Evolutionary conservation across 2,113 vertebrate genomes (phyloP), one percentile per base, ranked within the genome.

Genomic region (Holacanthus passer): DNA sequence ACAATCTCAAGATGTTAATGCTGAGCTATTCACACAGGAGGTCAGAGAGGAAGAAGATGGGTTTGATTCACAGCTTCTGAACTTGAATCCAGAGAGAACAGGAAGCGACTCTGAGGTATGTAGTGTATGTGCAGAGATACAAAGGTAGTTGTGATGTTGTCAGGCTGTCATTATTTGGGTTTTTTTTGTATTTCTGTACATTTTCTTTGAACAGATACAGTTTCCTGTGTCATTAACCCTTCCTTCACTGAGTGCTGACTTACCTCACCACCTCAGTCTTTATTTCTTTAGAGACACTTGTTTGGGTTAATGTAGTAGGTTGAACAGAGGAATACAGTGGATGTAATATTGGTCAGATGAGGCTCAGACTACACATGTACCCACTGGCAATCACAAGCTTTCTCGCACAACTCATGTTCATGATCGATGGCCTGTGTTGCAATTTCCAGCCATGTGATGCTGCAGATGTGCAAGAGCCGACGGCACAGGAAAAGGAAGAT

Each of bases 371-470:
- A n/a, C 55, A 31, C 53, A 19, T 37, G 16, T 83, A 68, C 37
- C 56, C 70, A 27, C 39, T 5, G 50, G 79, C 62, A 67, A 84
- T 90, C 83, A 87, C 84, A 91, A 72, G 86, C 79, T 86, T 64
- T 81, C 53, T 81, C 52, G 14, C 62, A n/a, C 66, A 62, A 10
- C 67, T 69, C 27, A 39, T 73, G 37, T 37, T 86, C 55, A 83
- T 53, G 64, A 73, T 85, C 72, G 24, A 24, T 73, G 68, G 50
- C 56, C 83, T 87, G 75, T 91, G 84, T 91, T 91, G 88, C 89
- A 91, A 93, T 85, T 88, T 92, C 69, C 82, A 93, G 92, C 81
- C 92, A 91, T 89, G 92, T 93, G 92, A 93, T 75, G 70, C 86
- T 53, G 84, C 69, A 53, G 77, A 87, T 77, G 83, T 53, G 64